Conservation (phyloP, 2,113 vertebrate species). For the Lucifuga dentata region DNA sequence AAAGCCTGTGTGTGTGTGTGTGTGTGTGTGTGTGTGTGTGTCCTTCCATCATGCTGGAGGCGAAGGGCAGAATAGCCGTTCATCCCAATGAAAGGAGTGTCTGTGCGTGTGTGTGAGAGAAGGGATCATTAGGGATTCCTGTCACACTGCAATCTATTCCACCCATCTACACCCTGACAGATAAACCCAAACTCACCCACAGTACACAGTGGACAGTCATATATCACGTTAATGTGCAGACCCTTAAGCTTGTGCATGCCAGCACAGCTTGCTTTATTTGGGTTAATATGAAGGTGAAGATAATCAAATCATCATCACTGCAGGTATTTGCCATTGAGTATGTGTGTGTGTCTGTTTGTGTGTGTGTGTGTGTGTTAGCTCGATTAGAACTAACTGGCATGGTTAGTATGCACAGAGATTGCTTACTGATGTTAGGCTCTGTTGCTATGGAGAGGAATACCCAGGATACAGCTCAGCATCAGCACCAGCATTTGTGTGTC, state of each 20-base stretch:
- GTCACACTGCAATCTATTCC: slow-evolving; percentile 60
- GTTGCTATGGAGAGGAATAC: slow-evolving; percentile 78
- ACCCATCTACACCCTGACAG: slow-evolving; percentile 26
- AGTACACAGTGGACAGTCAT: slow-evolving; percentile 11
- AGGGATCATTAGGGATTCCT: slow-evolving; percentile 75
- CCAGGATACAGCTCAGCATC: slow-evolving; percentile 60
- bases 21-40: no score
- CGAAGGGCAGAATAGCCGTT: slow-evolving; percentile 40
- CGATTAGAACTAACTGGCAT: slow-evolving; percentile 12
- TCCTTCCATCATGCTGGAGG: not conserved
- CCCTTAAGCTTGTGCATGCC: not conserved
- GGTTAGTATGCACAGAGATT: slow-evolving; percentile 64
- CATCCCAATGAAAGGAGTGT: slow-evolving; percentile 70
- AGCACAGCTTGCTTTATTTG: not conserved
- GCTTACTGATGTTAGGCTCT: slow-evolving; percentile 71
- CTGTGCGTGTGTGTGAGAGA: slow-evolving; percentile 54
- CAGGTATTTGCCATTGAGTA: not conserved
- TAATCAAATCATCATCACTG: not conserved
- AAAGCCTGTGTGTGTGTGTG: not conserved
- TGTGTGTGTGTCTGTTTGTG: not conserved
- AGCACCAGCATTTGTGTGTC: slow-evolving; percentile 33
- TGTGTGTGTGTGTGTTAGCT: slow-evolving; percentile 12
- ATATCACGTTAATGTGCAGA: no score
- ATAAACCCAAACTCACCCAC: slow-evolving; percentile 16
- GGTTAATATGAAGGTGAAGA: not conserved